Percentiles rank a stretch among this genome's conserved stretches.
Evolutionary conservation across 2,797 vertebrate species (phyloP).

Genomic region (Orestias chungarensis): DNA sequence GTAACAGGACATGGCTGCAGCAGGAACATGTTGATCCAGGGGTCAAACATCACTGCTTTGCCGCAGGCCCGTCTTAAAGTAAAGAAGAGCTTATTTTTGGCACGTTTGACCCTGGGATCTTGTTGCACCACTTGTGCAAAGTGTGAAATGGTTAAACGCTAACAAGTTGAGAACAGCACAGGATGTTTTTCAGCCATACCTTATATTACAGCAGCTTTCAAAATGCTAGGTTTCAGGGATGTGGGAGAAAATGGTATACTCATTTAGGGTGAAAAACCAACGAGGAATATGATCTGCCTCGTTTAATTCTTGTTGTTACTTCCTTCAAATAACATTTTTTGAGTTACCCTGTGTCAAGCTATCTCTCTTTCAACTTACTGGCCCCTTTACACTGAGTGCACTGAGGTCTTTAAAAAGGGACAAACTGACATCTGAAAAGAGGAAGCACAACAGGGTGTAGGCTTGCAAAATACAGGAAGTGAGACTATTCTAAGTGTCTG

Average conservation of each 20-base stretch:
- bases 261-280: neutral
- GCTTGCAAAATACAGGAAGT: constrained; percentile 64
- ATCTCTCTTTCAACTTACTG: constrained; percentile 18
- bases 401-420: constrained; percentile 10
- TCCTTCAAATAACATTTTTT: constrained; percentile 15
- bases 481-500: constrained; percentile 35
- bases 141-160: constrained; percentile 1
- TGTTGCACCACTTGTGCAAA: constrained; percentile 28
- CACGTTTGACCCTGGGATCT: constrained; percentile 33
- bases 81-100: constrained; percentile 8
- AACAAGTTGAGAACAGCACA: constrained; percentile 7
- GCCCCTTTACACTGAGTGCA: constrained; percentile 1
- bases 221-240: neutral
- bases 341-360: constrained; percentile 10
- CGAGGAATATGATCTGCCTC: constrained; percentile 24
- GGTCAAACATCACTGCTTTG: constrained; percentile 25
- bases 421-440: constrained; percentile 50
- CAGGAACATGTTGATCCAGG: constrained; percentile 15
- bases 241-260: constrained; percentile 3
- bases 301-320: constrained; percentile 17
- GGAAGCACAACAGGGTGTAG: constrained; percentile 60
- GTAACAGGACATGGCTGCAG: constrained; percentile 25
- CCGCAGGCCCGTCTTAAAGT: constrained; percentile 11
- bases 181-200: neutral
- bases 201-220: neutral